Evolutionary conservation across 1,140 invertebrate genomes (phyloP).

Genomic region (Drosophila watanabei): DNA sequence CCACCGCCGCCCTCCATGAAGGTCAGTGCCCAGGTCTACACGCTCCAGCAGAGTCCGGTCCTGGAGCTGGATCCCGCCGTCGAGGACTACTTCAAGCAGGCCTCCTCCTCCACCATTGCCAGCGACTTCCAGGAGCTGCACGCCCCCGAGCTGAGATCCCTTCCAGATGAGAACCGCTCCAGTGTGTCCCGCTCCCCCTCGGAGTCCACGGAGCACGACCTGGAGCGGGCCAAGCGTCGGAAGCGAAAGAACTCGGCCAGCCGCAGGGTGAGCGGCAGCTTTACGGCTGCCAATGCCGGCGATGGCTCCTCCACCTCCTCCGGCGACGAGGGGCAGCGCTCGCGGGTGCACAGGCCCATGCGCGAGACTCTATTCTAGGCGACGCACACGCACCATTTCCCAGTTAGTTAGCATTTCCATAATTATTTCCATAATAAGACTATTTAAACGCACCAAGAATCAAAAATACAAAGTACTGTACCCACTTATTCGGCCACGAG

Average conservation of each 20-base stretch:
- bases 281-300: conserved; percentile 61
- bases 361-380: conserved; percentile 77
- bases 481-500: neutral
- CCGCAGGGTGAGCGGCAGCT: conserved; percentile 75
- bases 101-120: conserved; percentile 66
- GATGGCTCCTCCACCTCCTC: conserved; percentile 35
- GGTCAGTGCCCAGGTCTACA: conserved; percentile 65
- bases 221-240: conserved; percentile 70
- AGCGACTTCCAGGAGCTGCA: conserved; percentile 77
- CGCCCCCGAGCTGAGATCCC: conserved; percentile 66
- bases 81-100: conserved; percentile 70
- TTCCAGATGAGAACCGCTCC: conserved; percentile 65
- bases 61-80: conserved; percentile 64
- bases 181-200: conserved; percentile 55
- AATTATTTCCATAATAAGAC: conserved; percentile 8
- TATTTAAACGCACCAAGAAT: conserved; percentile 42
- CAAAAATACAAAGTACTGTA: conserved; percentile 10
- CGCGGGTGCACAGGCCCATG: conserved; percentile 75
- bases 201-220: conserved; percentile 33
- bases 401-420: conserved; percentile 30
- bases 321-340: conserved; percentile 53
- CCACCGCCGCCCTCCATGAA: conserved; percentile 15
- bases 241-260: conserved; percentile 74
- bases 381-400: neutral
- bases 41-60: conserved; percentile 16